Evolutionary conservation across 2,113 vertebrate genomes (phyloP).

Genomic region (Coreoperca whiteheadi): DNA sequence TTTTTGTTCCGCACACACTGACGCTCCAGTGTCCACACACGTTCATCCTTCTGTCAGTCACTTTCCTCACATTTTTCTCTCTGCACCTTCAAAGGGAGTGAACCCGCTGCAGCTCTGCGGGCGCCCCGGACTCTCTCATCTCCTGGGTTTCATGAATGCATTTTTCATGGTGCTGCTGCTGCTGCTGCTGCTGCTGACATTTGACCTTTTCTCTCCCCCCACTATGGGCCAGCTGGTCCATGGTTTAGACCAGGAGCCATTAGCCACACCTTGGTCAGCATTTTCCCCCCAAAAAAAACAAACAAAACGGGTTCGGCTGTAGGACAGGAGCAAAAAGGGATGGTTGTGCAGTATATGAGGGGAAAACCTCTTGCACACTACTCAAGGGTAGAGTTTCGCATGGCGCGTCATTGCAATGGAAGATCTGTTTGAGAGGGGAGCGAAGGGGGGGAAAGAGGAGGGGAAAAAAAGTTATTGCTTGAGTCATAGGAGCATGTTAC

Average conservation of each 20-base stretch:
- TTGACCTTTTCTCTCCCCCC: constrained; percentile 4
- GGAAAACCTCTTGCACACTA: neutral
- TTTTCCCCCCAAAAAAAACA: constrained; percentile 35
- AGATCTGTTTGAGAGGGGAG: constrained; percentile 9
- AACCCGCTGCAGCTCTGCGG: constrained; percentile 1
- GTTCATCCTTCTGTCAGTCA: neutral
- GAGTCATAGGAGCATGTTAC: constrained; percentile 17
- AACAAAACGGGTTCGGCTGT: constrained; percentile 10
- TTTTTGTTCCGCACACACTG: too few species aligned
- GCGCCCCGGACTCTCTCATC: neutral
- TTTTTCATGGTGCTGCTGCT: constrained; percentile 55
- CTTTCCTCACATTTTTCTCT: neutral
- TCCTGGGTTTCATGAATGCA: constrained; percentile 42
- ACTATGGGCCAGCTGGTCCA: constrained; percentile 15
- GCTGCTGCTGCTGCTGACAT: constrained; percentile 18
- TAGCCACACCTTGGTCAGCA: constrained; percentile 47
- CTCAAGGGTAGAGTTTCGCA: constrained; percentile 25
- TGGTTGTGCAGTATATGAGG: neutral
- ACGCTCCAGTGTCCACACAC: neutral
- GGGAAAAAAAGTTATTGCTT: constrained; percentile 32
- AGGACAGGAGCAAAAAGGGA: constrained; percentile 7
- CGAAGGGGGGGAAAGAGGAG: constrained; percentile 10
- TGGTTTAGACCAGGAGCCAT: constrained; percentile 32
- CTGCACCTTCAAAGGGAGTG: constrained; percentile 27
- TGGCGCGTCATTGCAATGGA: neutral